Evolutionary conservation across 2,797 vertebrate species (phyloP).

Genomic region (Pangasius macronema): DNA sequence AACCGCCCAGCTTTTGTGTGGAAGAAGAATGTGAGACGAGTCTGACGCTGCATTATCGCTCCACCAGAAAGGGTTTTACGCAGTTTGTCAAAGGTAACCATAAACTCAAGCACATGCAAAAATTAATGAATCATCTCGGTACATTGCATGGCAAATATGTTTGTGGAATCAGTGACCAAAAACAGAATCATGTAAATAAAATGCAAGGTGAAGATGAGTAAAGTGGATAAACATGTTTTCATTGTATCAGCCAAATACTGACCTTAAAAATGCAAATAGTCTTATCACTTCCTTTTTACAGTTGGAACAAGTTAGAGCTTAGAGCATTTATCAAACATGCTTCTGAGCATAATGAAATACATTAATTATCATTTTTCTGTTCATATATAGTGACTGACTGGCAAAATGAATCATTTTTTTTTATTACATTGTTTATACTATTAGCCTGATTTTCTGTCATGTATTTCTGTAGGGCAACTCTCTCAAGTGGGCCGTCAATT

Average conservation of each 20-base stretch:
- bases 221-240: background rate
- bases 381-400: background rate
- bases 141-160: background rate
- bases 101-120: background rate
- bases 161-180: background rate
- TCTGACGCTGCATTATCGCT: constrained; percentile 75
- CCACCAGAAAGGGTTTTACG: constrained; percentile 78
- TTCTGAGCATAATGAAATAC: background rate
- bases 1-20: constrained; percentile 79
- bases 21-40: constrained; percentile 79
- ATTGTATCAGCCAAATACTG: background rate
- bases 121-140: background rate
- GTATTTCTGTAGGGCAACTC: constrained; percentile 69
- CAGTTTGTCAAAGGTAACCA: constrained; percentile 77
- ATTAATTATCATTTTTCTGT: background rate
- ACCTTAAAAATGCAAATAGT: background rate
- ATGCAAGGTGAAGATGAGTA: background rate
- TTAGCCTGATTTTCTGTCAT: constrained; percentile 27
- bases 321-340: background rate
- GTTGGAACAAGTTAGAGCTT: background rate
- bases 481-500: constrained; percentile 79
- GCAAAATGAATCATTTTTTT: background rate
- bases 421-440: constrained; percentile 20
- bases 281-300: background rate
- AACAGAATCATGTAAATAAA: background rate